These are phyloP conservation scores for Phenganax marumi DNA, from an alignment of 92 coral and sea anemone species.

Conservation along the genomic window DNA sequence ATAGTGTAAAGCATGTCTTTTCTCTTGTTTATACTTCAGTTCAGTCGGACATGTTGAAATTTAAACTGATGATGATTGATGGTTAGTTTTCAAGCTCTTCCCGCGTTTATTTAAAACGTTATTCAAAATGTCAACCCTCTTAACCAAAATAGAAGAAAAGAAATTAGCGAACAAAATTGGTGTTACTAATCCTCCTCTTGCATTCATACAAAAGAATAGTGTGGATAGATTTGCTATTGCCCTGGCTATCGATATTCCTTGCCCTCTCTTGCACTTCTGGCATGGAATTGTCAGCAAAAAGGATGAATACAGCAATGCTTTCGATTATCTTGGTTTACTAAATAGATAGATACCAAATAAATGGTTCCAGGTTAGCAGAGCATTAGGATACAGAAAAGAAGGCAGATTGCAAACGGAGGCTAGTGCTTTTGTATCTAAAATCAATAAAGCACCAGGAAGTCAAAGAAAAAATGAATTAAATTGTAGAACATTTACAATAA, in stretches of 20 bases:
- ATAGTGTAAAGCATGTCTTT: background rate
- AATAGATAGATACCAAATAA: slow-evolving; percentile 30
- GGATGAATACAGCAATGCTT: slow-evolving; percentile 1
- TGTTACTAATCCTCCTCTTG: too few relatives aligned
- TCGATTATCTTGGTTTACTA: slow-evolving; percentile 38
- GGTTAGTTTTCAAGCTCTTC: too few relatives aligned
- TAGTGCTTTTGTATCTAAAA: slow-evolving; percentile 16
- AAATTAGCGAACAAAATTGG: slow-evolving; percentile 5
- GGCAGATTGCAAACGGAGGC: slow-evolving; percentile 27
- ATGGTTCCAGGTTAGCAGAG: slow-evolving; percentile 38
- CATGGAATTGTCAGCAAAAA: slow-evolving; percentile 8
- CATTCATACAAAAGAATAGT: background rate
- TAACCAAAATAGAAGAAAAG: background rate
- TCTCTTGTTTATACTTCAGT: too few relatives aligned
- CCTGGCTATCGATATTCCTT: slow-evolving; percentile 20
- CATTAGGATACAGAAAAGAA: slow-evolving; percentile 27
- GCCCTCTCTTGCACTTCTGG: slow-evolving; percentile 39
- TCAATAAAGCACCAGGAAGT: background rate
- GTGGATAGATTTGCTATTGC: too few relatives aligned
- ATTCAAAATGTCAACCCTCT: background rate
- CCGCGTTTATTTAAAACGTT: too few relatives aligned
- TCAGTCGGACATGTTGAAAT: too few relatives aligned
- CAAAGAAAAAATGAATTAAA: too few relatives aligned
- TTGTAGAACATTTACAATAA: slow-evolving; percentile 24
- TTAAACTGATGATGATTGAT: too few relatives aligned